Conservation (phyloP, 2,797 vertebrate species). For the Galaxias olidus region DNA sequence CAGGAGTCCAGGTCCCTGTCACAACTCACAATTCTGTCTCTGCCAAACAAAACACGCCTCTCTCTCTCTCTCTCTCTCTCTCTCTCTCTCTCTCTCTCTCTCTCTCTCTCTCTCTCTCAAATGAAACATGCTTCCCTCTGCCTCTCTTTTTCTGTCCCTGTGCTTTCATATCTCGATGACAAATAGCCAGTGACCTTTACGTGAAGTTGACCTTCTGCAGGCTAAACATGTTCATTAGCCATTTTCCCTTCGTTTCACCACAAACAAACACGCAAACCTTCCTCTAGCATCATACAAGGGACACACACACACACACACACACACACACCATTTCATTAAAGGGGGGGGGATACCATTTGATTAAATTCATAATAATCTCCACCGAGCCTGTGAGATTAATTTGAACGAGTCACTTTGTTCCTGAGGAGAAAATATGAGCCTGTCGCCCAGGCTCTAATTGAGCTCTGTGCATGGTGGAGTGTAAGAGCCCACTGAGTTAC, state of each 20-base stretch:
- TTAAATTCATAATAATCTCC: conserved; percentile 47
- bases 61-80: background rate
- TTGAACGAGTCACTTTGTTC: conserved; percentile 50
- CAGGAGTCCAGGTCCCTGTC: background rate
- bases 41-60: no score
- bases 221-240: no score
- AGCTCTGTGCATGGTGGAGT: conserved; percentile 45
- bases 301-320: no score
- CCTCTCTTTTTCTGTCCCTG: background rate
- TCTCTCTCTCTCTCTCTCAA: conserved; percentile 6
- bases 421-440: conserved; percentile 65
- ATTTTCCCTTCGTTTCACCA: no score
- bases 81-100: background rate
- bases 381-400: conserved; percentile 49
- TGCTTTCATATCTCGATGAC: no score
- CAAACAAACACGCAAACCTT: no score
- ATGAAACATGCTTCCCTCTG: no score
- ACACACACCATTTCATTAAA: background rate
- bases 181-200: no score
- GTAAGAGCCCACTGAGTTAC: conserved; percentile 65
- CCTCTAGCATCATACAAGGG: no score
- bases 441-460: conserved; percentile 62
- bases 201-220: no score
- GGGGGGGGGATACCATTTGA: conserved; percentile 43
- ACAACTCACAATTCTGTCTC: background rate